Evolutionary conservation across 2,797 vertebrate species (phyloP), one percentile per base, ranked within the genome.

Genomic region (Mormyrops boulengeri): DNA sequence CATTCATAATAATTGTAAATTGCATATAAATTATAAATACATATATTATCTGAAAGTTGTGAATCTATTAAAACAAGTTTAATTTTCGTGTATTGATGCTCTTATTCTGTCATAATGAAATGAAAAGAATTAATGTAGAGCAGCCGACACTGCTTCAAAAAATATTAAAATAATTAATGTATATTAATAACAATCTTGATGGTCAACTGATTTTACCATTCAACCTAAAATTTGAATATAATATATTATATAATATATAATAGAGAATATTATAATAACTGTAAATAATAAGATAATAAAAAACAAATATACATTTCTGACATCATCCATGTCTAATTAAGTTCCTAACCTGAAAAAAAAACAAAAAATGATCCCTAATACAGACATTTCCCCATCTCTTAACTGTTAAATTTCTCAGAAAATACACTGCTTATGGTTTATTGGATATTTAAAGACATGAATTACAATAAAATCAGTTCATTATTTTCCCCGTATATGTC

Each of bases 391-490:
- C 38, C 17, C 19, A 80, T 80, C 17, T 80, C 38, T 82, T 47
- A 44, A 19, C 19, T 82, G 38, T 82, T 82, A 9, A 11, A 82
- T 47, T 44, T 17, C 41, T 82, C 77, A 47, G 19, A 22, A 82
- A 82, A 47, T 22, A 22, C 41, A 11, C 2, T 47, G 3, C 19
- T 82, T n/a, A 3, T 82, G 6, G 41, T n/a, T 82, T 80, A 44
- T 80, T 80, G 44, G 38, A 80, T 41, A 8, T 80, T 80, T 82
- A 47, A 82, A 17, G 38, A 3, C 7, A 82, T 82, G 7, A n/a
- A 82, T 82, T 82, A 82, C 77, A 82, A n/a, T 82, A 82, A 44
- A 82, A 82, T 82, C 41, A 82, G 77, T n/a, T 82, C 19, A 47
- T 47, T 47, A 73, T 38, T 73, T 73, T 19, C 34, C 69, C 14